Base-by-base conservation (phyloP, 2,113 vertebrate genomes). In the Sterna hirundo region DNA sequence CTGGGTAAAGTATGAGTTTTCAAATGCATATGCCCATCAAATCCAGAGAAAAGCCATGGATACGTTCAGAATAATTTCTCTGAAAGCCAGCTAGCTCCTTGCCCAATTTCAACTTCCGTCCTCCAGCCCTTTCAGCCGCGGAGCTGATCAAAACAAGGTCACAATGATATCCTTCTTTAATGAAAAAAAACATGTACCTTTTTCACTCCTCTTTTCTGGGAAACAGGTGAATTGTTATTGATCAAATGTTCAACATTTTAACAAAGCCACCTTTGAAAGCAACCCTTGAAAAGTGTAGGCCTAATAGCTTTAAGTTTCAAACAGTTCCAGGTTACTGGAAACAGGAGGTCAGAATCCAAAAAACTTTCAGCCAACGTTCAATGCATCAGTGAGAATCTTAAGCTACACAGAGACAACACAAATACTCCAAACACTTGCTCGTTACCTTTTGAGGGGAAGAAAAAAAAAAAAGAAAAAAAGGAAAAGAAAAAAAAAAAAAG, bases 101-200 rank as follows among this genome's bases (percentile, higher is more conserved):
- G 32, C 65, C 30, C 60, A 55, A 6, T 32, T 57, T 74, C 88
- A 49, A 3, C 74, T 90, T 68, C 76, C 11, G 0, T 54, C 83
- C 75, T 42, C 19, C 8, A 51, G 61, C 82, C 77, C 68, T 58
- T 88, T 47, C 49, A 55, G 93, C 10, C 52, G 55, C 3, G 38
- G 30, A 58, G 58, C 85, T 77, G 75, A 92, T 93, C 82, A 96
- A 94, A 94, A 91, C 66, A 69, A 93, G 95, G 94, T 93, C 95
- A 93, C 76, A 60, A 17, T 4, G 61, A 57, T 38, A 70, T 20
- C 79, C 38, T 86, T 4, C 71, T 81, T 42, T 62, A 78, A 88
- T 52, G 44, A 60, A 64, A 82, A 49, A 58, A 82, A 40, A n/a
- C 20, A 69, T 46, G 72, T 32, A 75, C 69, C 86, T 68, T 71